Conservation (phyloP, 2,113 vertebrate genomes). For the Petromus typicus region DNA sequence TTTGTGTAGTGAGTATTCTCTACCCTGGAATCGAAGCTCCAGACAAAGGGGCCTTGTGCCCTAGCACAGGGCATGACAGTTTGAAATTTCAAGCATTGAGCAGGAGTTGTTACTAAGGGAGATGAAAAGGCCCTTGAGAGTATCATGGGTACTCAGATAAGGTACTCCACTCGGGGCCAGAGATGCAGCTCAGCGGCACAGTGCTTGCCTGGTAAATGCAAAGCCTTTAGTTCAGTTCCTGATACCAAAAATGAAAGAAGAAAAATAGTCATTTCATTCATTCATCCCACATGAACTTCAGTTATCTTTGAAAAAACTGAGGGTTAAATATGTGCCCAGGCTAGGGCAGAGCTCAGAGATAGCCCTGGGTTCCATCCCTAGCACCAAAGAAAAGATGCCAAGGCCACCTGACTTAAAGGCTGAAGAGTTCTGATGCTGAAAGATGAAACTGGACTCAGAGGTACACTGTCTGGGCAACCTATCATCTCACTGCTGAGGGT, state of each 20-base stretch:
- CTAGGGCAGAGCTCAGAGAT: neutral
- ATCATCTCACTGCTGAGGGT: rapidly evolving
- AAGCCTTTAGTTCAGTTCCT: no score
- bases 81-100: neutral
- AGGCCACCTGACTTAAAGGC: neutral
- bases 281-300: neutral
- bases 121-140: neutral
- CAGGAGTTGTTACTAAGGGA: neutral
- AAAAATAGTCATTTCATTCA: neutral
- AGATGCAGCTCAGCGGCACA: no score
- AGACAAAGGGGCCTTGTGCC: no score
- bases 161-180: neutral
- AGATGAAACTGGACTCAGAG: neutral
- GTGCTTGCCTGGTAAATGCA: no score
- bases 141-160: no score
- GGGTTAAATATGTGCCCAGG: neutral
- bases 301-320: neutral
- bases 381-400: neutral
- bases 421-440: neutral
- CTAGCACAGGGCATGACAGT: neutral
- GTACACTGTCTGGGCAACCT: rapidly evolving
- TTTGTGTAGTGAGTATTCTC: neutral
- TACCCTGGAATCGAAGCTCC: neutral
- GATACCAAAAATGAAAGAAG: no score
- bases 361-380: neutral